Base-by-base conservation (phyloP, 2,113 vertebrate species). In the Conger conger region DNA sequence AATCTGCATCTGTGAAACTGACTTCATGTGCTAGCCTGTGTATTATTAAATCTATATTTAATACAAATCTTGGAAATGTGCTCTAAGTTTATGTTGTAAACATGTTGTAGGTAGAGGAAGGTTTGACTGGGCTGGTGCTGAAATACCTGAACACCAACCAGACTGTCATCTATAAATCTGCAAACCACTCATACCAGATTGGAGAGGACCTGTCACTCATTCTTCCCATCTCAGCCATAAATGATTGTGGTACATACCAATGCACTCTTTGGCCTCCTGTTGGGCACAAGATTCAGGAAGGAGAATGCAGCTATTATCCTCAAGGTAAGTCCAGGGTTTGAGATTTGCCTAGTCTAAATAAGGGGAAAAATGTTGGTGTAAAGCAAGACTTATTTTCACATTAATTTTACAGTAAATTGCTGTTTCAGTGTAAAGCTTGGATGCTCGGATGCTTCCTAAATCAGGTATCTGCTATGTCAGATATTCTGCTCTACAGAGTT, bases 241-340 rank as follows among this genome's bases (percentile, higher is more conserved):
- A 5, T n/a, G 86, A 86, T 45, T 91, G 88, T 78, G 87, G 86
- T 1, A 80, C 20, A 33, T 91, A 89, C 33, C 86, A 77, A 63
- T 91, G 90, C 82, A 88, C 84, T 1, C 79, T 89, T 4, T 91
- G 88, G 90, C 87, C 90, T 27, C 90, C 87, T 0, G 15, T 91
- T 16, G 90, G 90, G 3, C 90, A 89, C 82, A 85, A 86, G n/a
- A 88, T 89, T 33, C 87, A 84, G 84, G 84, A 91, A 42, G 85
- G 33, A 53, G 84, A 81, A 11, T 81, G 76, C 30, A 79, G 50
- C 76, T 83, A 86, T 27, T 30, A 79, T 83, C 40, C 83, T 60
- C 38, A 42, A 79, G 86, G 86, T 90, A 84, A 88, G 84, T 45
- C 36, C 18, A 80, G 79, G 13, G 20, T 23, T n/a, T 23, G 23